These are phyloP conservation scores for Tenualosa thibaudeaui DNA, from an alignment of 2,797 vertebrate genomes.

Conservation along the genomic window DNA sequence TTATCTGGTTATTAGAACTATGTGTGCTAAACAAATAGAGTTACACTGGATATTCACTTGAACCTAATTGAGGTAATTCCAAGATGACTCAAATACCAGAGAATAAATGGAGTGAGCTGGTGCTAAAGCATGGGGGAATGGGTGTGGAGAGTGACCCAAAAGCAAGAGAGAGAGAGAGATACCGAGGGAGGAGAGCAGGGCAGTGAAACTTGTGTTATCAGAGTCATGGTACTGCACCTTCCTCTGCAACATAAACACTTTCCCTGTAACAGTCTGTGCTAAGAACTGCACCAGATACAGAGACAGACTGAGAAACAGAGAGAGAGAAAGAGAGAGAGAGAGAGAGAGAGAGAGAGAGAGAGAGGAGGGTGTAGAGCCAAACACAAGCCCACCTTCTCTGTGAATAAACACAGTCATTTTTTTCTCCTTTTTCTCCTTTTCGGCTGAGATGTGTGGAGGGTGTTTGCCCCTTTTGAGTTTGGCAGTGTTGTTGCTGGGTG, in stretches of 20 bases:
- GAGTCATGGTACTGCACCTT: constrained; percentile 69
- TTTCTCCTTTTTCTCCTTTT: constrained; percentile 45
- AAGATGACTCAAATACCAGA: not conserved
- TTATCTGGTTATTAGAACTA: not conserved
- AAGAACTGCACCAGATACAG: constrained; percentile 64
- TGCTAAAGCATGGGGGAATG: not conserved
- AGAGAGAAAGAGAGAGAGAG: not conserved
- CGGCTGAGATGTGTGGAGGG: not conserved
- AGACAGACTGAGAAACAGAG: constrained; percentile 15
- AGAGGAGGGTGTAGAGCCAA: constrained; percentile 53
- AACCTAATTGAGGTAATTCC: not conserved
- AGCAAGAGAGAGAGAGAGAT: not conserved
- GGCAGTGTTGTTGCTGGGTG: not conserved
- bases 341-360: constrained; percentile 22
- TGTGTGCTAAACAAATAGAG: not conserved
- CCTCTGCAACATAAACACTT: constrained; percentile 76
- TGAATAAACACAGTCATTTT: constrained; percentile 67
- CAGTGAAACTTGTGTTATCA: constrained; percentile 72
- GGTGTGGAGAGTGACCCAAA: constrained; percentile 12
- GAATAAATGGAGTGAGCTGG: not conserved
- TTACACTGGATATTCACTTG: not conserved
- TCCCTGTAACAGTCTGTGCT: constrained; percentile 84
- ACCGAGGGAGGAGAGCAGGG: constrained; percentile 36
- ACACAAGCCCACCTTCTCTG: constrained; percentile 62
- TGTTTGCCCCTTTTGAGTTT: not conserved